phyloP scores from a whole-genome alignment of 2,113 vertebrate genomes.

The Phrynocephalus versicolor region DNA sequence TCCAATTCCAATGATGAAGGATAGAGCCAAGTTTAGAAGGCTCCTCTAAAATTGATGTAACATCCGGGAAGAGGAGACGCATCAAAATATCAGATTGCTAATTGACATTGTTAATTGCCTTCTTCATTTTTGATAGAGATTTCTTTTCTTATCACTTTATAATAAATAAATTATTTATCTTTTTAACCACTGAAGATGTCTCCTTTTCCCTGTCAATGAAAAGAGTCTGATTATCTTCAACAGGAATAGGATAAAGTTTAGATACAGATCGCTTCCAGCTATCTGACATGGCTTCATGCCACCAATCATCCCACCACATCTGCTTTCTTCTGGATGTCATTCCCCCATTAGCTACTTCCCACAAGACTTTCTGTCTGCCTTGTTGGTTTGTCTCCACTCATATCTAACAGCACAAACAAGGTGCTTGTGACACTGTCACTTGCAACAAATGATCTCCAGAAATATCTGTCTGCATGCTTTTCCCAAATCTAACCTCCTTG shows the following conservation, averaged over 20 bases:
- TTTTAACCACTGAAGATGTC: not conserved
- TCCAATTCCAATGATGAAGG: too few relatives aligned
- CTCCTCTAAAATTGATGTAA: not conserved
- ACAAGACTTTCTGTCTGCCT: not conserved
- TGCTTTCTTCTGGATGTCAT: constrained; percentile 11
- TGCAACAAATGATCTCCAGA: not conserved
- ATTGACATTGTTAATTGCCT: constrained; percentile 6
- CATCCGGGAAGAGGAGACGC: constrained; percentile 21
- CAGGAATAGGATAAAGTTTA: not conserved
- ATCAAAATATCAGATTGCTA: constrained; percentile 4
- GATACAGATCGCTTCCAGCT: not conserved
- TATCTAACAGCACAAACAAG: not conserved
- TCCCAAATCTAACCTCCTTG: not conserved
- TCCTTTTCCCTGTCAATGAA: constrained; percentile 1
- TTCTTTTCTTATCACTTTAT: not conserved
- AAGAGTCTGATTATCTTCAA: not conserved
- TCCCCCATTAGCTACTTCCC: not conserved
- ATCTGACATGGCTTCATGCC: not conserved
- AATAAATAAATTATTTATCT: not conserved
- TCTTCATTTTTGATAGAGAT: not conserved
- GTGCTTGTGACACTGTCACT: not conserved
- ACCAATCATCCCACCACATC: not conserved
- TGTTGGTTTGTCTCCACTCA: not conserved
- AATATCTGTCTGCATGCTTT: not conserved
- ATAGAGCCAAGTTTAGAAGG: constrained; percentile 9